Percentiles rank a stretch among this genome's conserved stretches.
Evolutionary conservation across 1,140 invertebrate genomes (phyloP).

Genomic region (Calephelis nemesis): DNA sequence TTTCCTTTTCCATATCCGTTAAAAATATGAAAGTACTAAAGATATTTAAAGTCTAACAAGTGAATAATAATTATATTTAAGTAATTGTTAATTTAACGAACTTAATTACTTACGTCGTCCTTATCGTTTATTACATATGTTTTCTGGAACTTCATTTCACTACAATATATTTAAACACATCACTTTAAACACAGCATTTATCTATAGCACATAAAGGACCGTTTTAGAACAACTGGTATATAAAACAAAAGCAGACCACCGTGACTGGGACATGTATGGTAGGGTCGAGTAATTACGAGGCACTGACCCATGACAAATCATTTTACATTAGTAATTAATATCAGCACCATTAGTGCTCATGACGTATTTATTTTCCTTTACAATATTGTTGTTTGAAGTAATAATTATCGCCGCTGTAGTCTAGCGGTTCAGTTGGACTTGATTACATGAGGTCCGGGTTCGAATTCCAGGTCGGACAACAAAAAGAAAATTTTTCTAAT

Average conservation of each 20-base stretch:
- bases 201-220: background rate
- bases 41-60: too few relatives aligned
- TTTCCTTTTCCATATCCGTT: too few relatives aligned
- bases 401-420: too few relatives aligned
- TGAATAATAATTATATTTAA: too few relatives aligned
- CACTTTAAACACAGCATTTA: background rate
- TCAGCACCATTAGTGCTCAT: background rate
- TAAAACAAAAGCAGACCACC: background rate
- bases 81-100: too few relatives aligned
- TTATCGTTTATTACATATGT: background rate
- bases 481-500: too few relatives aligned
- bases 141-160: background rate
- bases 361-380: conserved; percentile 1
- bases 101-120: background rate
- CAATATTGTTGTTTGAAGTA: background rate
- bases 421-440: too few relatives aligned
- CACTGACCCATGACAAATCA: conserved; percentile 11
- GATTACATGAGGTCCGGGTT: too few relatives aligned
- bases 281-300: background rate
- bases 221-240: background rate
- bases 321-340: conserved; percentile 12
- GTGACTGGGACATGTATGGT: background rate
- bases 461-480: too few relatives aligned
- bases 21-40: too few relatives aligned
- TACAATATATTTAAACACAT: background rate